Evolutionary conservation across 2,113 vertebrate genomes (phyloP).

Genomic region (Passerina amoena): DNA sequence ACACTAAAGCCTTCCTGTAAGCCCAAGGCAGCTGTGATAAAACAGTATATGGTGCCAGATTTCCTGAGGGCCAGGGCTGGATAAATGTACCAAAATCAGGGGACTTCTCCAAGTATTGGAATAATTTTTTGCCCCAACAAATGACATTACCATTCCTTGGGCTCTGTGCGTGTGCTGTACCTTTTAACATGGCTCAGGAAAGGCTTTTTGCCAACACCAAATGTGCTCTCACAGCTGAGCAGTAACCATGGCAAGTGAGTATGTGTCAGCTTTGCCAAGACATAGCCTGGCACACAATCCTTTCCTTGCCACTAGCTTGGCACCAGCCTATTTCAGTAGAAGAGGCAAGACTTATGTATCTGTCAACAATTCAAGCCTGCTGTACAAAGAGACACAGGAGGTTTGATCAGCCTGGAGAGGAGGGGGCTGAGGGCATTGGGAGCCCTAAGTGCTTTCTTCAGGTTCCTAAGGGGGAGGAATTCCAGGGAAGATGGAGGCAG

Average conservation of each 20-base stretch:
- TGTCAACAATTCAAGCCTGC: not conserved
- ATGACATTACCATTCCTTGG: not conserved
- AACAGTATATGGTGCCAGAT: not conserved
- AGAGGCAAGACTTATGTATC: not conserved
- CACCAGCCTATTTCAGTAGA: not conserved
- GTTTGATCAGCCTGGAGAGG: not conserved
- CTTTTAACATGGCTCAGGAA: not conserved
- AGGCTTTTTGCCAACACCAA: not conserved
- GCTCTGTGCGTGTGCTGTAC: not conserved
- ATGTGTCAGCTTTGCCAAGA: not conserved
- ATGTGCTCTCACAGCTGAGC: not conserved
- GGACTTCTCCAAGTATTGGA: not conserved
- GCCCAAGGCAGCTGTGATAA: not conserved
- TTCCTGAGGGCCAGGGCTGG: not conserved
- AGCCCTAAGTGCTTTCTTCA: not conserved
- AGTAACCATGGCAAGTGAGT: not conserved
- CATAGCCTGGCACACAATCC: not conserved
- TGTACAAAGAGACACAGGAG: not conserved
- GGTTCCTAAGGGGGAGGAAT: not conserved
- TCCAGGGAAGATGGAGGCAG: not conserved
- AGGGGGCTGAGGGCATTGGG: not conserved
- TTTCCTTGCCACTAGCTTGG: not conserved
- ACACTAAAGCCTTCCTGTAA: constrained; percentile 36
- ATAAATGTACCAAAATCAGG: not conserved
- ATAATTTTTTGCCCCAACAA: not conserved